Conservation (phyloP, 2,113 vertebrate species). For the Phainopepla nitens region DNA sequence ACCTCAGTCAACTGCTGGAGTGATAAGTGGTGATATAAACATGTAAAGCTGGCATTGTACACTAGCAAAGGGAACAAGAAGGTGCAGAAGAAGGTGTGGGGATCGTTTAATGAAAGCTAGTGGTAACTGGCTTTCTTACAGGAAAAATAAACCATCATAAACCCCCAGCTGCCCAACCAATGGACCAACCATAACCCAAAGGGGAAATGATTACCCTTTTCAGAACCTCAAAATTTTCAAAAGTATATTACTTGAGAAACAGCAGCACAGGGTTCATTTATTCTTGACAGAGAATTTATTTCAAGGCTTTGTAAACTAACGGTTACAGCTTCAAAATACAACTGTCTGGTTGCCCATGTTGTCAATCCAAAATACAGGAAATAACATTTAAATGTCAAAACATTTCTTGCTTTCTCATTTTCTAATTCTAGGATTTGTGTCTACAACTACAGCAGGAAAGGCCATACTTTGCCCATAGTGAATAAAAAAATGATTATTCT, state of each 20-base stretch:
- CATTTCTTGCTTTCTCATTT: conserved; percentile 70
- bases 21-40: not conserved
- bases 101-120: not conserved
- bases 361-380: not conserved
- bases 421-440: conserved; percentile 61
- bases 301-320: not conserved
- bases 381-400: conserved; percentile 76
- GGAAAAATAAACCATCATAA: not conserved
- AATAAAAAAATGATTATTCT: conserved; percentile 53
- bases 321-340: not conserved
- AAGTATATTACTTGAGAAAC: not conserved
- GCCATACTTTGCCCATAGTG: conserved; percentile 55
- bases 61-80: not conserved
- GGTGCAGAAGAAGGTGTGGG: not conserved
- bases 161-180: rapidly evolving
- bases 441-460: conserved; percentile 45
- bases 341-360: not conserved
- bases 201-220: not conserved
- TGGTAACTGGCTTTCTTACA: not conserved
- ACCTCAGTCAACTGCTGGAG: not conserved
- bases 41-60: not conserved
- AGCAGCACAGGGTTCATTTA: not conserved
- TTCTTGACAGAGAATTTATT: not conserved
- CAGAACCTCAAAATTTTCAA: not conserved
- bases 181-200: not conserved